A percentile compares a stretch with the other conserved stretches of the same genome.
Conservation (phyloP, 92 coral and sea anemone genomes). For the Plumapathes pennacea region DNA sequence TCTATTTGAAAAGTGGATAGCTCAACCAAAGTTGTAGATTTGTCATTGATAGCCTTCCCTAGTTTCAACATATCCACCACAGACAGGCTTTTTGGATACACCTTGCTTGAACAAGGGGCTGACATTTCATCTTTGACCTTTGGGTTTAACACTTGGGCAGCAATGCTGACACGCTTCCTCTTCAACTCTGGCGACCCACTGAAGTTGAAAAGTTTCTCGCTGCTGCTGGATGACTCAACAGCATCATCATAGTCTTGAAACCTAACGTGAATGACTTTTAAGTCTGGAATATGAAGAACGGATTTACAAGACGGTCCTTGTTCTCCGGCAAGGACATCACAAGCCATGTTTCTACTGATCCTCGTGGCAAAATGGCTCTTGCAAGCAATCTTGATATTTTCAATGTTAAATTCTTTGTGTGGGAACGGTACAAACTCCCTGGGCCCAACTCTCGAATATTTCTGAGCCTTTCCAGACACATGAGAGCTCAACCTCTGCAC, state of each 20-base stretch:
- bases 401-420: conserved; percentile 8
- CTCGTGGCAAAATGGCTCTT: conserved; percentile 3
- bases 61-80: conserved; percentile 60
- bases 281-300: conserved; percentile 13
- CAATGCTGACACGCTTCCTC: too few species aligned
- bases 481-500: too few species aligned
- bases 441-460: too few species aligned
- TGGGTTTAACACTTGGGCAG: too few species aligned
- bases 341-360: not conserved
- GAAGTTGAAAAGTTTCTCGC: too few species aligned
- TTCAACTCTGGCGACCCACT: too few species aligned
- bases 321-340: conserved; percentile 15
- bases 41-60: conserved; percentile 48
- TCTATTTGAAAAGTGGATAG: conserved; percentile 41
- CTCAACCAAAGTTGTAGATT: conserved; percentile 35
- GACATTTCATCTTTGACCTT: too few species aligned
- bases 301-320: conserved; percentile 17
- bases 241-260: too few species aligned
- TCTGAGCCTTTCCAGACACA: too few species aligned
- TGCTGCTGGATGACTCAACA: too few species aligned
- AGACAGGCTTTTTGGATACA: conserved; percentile 59
- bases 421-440: too few species aligned
- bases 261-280: conserved; percentile 9
- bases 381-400: conserved; percentile 13
- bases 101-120: too few species aligned